phyloP scores from a whole-genome alignment of 1,140 invertebrate genomes.

The Tribolium castaneum region DNA sequence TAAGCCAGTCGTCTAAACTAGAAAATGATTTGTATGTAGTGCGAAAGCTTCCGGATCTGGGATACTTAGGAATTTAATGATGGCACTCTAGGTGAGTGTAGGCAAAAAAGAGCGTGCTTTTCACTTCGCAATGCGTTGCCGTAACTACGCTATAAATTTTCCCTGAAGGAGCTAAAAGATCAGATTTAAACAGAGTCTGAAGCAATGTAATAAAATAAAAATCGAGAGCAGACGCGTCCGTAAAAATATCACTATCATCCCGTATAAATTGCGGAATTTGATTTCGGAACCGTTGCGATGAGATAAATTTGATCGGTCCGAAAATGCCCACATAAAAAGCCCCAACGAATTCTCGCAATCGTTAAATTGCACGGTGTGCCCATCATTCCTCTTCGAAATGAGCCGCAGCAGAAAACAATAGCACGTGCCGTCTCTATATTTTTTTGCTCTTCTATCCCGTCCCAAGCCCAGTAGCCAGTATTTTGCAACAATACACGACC shows the following conservation, averaged over 20 bases:
- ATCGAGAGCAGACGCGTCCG: conserved; percentile 17
- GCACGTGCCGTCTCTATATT: conserved; percentile 57
- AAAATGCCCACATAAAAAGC: conserved; percentile 32
- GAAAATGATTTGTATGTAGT: not conserved
- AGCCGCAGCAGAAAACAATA: conserved; percentile 56
- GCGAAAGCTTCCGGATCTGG: not conserved
- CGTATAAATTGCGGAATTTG: conserved; percentile 29
- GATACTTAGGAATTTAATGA: not conserved
- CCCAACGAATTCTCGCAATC: conserved; percentile 38
- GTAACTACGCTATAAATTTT: conserved; percentile 12
- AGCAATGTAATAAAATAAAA: conserved; percentile 29
- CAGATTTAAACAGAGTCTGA: conserved; percentile 13
- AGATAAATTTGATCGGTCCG: conserved; percentile 37
- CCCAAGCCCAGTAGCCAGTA: conserved; percentile 58
- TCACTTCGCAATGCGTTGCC: conserved; percentile 3
- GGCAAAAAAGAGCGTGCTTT: not conserved
- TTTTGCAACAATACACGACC: conserved; percentile 57
- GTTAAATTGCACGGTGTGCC: conserved; percentile 38
- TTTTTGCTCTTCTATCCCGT: conserved; percentile 49
- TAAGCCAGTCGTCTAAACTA: no score
- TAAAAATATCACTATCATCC: conserved; percentile 17
- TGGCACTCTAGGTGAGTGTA: not conserved
- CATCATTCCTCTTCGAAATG: conserved; percentile 43
- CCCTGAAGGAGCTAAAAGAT: conserved; percentile 16
- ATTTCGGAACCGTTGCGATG: conserved; percentile 14